Conservation (phyloP, 2,888 invertebrate genomes). For the Hyalella azteca region DNA sequence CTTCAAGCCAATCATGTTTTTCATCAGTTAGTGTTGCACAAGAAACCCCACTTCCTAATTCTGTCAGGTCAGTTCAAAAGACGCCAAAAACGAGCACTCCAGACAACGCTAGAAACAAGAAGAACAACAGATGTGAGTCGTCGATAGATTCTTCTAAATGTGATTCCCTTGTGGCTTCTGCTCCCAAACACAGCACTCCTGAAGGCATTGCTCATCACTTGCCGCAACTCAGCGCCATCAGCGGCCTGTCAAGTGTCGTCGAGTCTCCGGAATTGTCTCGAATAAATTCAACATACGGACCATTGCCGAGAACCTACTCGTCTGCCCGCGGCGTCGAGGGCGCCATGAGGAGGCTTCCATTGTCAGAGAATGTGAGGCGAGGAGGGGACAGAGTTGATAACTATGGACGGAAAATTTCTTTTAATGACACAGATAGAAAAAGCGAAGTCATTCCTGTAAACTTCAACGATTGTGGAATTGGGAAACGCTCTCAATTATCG, state of each 20-base stretch:
- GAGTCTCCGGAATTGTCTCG: constrained; percentile 48
- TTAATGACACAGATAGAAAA: no score
- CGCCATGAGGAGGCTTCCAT: not conserved
- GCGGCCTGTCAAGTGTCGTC: constrained; percentile 55
- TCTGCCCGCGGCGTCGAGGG: constrained; percentile 11
- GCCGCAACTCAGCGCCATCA: constrained; percentile 55
- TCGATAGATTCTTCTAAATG: constrained; percentile 1
- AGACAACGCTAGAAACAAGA: constrained; percentile 38
- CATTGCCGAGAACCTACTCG: not conserved
- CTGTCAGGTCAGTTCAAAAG: constrained; percentile 24
- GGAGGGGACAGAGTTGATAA: not conserved
- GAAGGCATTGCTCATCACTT: constrained; percentile 50
- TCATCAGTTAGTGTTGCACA: not conserved
- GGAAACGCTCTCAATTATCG: no score
- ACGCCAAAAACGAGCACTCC: constrained; percentile 56
- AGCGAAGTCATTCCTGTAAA: no score
- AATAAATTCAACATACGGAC: constrained; percentile 6
- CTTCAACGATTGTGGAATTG: no score
- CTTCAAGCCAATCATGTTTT: not conserved
- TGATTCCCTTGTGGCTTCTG: not conserved
- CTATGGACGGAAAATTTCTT: no score
- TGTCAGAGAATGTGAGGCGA: not conserved
- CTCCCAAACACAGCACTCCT: constrained; percentile 55
- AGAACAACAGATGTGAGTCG: not conserved
- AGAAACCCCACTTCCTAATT: not conserved